Percentiles rank a stretch among this genome's conserved stretches.
These are phyloP conservation scores for Sitta carolinensis DNA, from an alignment of 2,797 vertebrate genomes.

Conservation along the genomic window DNA sequence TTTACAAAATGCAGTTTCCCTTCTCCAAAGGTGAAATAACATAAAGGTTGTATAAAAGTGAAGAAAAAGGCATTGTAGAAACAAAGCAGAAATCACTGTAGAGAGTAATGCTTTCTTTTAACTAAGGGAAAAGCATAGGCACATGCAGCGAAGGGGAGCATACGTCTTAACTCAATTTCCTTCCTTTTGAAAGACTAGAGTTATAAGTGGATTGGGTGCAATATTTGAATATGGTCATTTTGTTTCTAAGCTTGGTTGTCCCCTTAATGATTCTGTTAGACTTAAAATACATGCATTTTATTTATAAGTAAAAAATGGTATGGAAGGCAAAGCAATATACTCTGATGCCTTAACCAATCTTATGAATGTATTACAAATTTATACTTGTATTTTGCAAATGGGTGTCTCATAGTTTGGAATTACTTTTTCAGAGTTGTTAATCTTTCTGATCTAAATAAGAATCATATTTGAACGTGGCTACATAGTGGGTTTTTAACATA, in stretches of 20 bases:
- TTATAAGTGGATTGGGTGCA: not conserved
- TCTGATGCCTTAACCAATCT: conserved; percentile 13
- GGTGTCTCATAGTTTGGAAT: conserved; percentile 62
- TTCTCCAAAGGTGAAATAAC: not conserved
- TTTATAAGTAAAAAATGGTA: conserved; percentile 7
- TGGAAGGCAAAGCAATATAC: not conserved
- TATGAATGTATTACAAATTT: not conserved
- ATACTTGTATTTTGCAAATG: conserved; percentile 41
- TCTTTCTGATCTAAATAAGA: conserved; percentile 67
- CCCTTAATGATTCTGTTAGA: not conserved
- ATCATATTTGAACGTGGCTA: conserved; percentile 55
- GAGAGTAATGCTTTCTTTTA: conserved; percentile 34
- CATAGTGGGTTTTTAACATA: conserved; percentile 51
- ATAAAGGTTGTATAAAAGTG: not conserved
- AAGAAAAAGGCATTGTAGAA: conserved; percentile 1
- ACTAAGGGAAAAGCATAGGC: not conserved
- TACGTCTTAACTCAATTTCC: conserved; percentile 42
- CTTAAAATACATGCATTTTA: conserved; percentile 15
- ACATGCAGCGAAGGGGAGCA: not conserved
- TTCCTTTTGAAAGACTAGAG: conserved; percentile 6
- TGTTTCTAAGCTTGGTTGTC: conserved; percentile 22
- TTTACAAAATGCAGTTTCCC: conserved; percentile 30
- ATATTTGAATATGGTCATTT: not conserved
- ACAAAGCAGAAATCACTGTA: conserved; percentile 19
- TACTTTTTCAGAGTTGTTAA: conserved; percentile 61